phyloP scores from a whole-genome alignment of 2,888 invertebrate genomes.

The Euclidia mi region DNA sequence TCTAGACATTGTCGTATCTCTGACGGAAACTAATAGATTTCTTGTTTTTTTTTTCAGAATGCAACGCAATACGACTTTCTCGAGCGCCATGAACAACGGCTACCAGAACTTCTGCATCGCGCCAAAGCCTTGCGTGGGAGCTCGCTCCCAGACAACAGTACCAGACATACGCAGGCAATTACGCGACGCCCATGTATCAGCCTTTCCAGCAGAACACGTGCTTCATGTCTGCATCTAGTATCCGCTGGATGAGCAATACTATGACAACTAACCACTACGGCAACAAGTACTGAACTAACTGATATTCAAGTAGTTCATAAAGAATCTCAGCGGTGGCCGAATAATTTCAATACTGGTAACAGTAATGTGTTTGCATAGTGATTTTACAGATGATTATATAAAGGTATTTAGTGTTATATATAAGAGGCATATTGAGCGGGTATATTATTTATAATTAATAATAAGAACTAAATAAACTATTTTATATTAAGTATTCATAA shows the following conservation, averaged over 20 bases:
- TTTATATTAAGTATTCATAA: too few species aligned
- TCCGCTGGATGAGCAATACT: conserved; percentile 62
- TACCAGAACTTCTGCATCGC: conserved; percentile 40
- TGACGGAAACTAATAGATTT: too few species aligned
- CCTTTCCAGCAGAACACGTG: conserved; percentile 65
- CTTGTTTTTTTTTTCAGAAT: conserved; percentile 29
- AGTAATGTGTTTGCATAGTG: too few species aligned
- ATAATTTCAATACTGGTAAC: too few species aligned
- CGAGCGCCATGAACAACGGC: conserved; percentile 31
- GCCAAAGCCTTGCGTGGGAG: conserved; percentile 41
- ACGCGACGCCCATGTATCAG: conserved; percentile 25
- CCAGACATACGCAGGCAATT: conserved; percentile 21
- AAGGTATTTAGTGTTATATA: too few species aligned
- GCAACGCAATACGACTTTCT: conserved; percentile 43
- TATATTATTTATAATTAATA: too few species aligned
- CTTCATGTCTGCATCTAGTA: conserved; percentile 69
- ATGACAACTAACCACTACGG: conserved; percentile 45
- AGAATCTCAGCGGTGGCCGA: too few species aligned
- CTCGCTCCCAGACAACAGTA: conserved; percentile 34
- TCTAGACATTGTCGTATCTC: too few species aligned
- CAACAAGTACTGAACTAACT: conserved; percentile 26
- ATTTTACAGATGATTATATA: too few species aligned
- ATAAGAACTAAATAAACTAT: too few species aligned
- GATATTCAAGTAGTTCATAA: too few species aligned
- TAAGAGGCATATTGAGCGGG: too few species aligned